These are phyloP conservation scores for Chloropsis cyanopogon DNA, from an alignment of 2,113 vertebrate species.

Conservation along the genomic window DNA sequence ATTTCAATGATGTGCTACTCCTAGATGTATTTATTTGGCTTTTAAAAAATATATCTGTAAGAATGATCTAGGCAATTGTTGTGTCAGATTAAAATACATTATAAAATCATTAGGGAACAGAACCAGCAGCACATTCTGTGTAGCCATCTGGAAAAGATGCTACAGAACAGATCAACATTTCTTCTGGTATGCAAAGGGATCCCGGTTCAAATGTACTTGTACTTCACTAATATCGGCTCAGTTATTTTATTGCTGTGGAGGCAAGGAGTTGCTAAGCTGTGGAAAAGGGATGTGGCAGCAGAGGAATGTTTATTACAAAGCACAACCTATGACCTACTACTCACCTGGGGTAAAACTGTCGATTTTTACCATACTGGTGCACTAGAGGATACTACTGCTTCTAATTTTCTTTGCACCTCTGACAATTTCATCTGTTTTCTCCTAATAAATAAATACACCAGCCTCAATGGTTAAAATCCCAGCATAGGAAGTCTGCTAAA, in stretches of 20 bases:
- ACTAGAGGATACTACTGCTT: not conserved
- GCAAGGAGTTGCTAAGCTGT: not conserved
- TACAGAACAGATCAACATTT: not conserved
- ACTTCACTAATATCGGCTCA: not conserved
- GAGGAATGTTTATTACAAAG: not conserved
- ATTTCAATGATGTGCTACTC: constrained; percentile 7
- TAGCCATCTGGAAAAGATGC: constrained; percentile 51
- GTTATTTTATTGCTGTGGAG: not conserved
- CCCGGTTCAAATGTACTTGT: not conserved
- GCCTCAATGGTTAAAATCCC: not conserved
- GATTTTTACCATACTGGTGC: not conserved
- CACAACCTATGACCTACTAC: not conserved
- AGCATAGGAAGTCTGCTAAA: not conserved
- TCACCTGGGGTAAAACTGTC: not conserved
- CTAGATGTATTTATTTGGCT: constrained; percentile 16
- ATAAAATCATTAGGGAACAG: constrained; percentile 38
- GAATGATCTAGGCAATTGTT: constrained; percentile 22
- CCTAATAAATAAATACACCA: not conserved
- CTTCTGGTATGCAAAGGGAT: not conserved
- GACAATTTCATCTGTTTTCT: not conserved
- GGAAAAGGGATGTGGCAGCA: not conserved
- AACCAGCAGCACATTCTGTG: constrained; percentile 3
- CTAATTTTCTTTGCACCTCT: not conserved
- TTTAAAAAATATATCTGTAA: constrained; percentile 37
- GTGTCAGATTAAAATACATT: constrained; percentile 41